Evolutionary conservation across 2,113 vertebrate species (phyloP).

Genomic region (Serilophus lunatus): DNA sequence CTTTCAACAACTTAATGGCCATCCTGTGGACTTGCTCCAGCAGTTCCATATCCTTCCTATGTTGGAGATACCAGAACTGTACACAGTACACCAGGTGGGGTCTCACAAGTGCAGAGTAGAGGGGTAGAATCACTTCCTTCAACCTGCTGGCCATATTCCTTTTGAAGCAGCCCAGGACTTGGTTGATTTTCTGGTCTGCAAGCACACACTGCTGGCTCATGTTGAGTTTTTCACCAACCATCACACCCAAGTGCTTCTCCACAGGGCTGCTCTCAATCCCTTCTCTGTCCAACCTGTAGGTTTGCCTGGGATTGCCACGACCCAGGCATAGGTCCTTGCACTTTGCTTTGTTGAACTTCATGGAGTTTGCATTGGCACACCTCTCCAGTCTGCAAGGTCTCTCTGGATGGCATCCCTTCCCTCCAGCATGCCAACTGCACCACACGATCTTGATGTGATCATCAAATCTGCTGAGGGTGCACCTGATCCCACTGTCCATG

Average conservation of each 20-base stretch:
- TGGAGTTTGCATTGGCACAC: neutral
- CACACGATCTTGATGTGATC: neutral
- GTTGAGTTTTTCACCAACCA: neutral
- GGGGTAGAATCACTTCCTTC: neutral
- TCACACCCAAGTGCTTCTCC: neutral
- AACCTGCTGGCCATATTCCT: neutral
- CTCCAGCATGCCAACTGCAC: rapidly evolving
- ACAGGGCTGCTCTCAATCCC: neutral
- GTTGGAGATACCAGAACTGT: neutral
- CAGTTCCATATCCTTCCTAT: neutral
- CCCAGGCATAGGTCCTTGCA: neutral
- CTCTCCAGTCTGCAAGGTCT: neutral
- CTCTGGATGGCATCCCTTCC: neutral
- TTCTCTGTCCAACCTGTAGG: neutral
- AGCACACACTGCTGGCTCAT: neutral
- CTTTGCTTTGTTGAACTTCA: neutral
- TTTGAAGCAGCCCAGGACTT: neutral
- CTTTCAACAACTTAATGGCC: too few relatives aligned
- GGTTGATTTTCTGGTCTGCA: neutral
- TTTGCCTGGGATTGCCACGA: neutral
- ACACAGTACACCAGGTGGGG: neutral
- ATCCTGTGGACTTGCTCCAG: too few relatives aligned
- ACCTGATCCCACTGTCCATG: neutral
- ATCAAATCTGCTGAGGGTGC: neutral
- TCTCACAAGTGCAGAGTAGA: neutral